phyloP scores from a whole-genome alignment of 92 coral and sea anemone species.

The Actinernus sp. region DNA sequence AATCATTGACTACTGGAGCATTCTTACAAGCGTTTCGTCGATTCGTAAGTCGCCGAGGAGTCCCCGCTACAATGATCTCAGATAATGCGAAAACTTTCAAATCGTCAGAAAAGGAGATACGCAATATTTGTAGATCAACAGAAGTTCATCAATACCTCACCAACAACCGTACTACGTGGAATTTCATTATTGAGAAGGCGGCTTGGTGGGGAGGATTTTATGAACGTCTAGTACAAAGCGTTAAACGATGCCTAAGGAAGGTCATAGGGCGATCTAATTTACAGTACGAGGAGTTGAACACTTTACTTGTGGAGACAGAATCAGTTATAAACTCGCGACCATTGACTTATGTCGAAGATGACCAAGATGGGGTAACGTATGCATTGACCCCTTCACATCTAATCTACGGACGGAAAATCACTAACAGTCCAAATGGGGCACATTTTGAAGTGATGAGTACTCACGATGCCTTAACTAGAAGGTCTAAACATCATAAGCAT shows the following conservation, averaged over 20 bases:
- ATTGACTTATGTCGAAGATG: constrained; percentile 29
- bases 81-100: constrained; percentile 73
- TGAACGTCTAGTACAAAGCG: constrained; percentile 5
- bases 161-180: constrained; percentile 31
- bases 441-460: constrained; percentile 26
- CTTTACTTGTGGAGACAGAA: constrained; percentile 44
- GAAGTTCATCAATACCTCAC: constrained; percentile 52
- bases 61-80: constrained; percentile 62
- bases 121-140: constrained; percentile 41
- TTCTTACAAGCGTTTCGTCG: constrained; percentile 50
- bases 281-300: constrained; percentile 10
- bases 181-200: constrained; percentile 11
- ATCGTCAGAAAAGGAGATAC: constrained; percentile 33
- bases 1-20: constrained; percentile 31
- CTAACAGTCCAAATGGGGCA: constrained; percentile 6
- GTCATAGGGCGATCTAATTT: constrained; percentile 17
- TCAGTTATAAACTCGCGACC: constrained; percentile 37
- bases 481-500: constrained; percentile 8
- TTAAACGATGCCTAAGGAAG: constrained; percentile 2
- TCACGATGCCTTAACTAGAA: constrained; percentile 13
- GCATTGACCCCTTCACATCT: constrained; percentile 39
- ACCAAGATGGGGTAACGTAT: constrained; percentile 24
- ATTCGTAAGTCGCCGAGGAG: constrained; percentile 55
- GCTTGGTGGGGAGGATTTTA: constrained; percentile 24
- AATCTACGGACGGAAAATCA: constrained; percentile 15